Base-by-base conservation (phyloP, 2,888 invertebrate genomes). In the Dryadula phaetusa region DNA sequence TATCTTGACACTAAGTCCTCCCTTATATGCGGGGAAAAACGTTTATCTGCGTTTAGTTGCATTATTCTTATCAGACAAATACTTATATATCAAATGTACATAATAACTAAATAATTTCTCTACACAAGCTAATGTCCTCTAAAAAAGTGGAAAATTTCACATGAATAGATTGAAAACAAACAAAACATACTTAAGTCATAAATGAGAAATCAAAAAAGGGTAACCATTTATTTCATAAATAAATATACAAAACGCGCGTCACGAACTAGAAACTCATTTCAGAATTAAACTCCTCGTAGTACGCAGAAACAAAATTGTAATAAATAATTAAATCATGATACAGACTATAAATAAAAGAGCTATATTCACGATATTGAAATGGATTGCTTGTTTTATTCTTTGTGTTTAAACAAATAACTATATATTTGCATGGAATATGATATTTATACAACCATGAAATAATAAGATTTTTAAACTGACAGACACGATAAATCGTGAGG, bases 401-500 rank as follows among this genome's bases (percentile, higher is more conserved):
- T 58, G 58, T 64, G 58, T 58, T 62, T 47, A 61, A 70, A 49
- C 58, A 46, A 52, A 63, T 52, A 49, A 60, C 42, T 34, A 44
- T 44, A n/a, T 16, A 69, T 69, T 69, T 62, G 64, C 68, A 69
- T 69, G 65, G 61, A 61, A 47, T 56, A 58, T 58, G 16, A 18
- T 44, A 58, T 58, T 58, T n/a, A 28, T 58, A 44, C n/a, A 42
- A n/a, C 54, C 37, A 37, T 40, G 37, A 22, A 1, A 44, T 44
- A 62, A 66, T 56, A 46, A 47, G 18, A 32, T 6, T 56, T 56
- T 28, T 40, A 68, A 37, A n/a, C 14, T n/a, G 28, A 46, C 16
- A 18, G 32, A 32, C 53, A 52, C 20, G 40, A 42, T 20, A 53
- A 44, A 40, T 63, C 20, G 61, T 64, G 37, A 58, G 8, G 37